Base-by-base conservation (phyloP, 2,797 vertebrate genomes). In the Onychomys arenicola region DNA sequence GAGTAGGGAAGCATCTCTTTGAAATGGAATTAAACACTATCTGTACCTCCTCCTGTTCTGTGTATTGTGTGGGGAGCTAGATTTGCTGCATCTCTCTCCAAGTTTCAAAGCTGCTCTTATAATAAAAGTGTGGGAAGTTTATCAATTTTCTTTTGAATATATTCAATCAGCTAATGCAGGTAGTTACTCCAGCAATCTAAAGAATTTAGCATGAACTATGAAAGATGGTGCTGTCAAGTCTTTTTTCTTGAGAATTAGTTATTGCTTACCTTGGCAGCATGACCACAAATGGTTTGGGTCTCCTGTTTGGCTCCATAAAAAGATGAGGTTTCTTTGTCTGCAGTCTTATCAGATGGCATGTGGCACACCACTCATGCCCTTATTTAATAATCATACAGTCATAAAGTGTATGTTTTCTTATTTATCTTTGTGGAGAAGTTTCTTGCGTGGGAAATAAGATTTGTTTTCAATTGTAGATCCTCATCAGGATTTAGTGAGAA, bases 311-410 rank as follows among this genome's bases (percentile, higher is more conserved):
- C 43, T 93, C 21, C 29, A 55, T 46, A 27, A 43, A 19, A 40
- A 80, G 49, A 14, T 91, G 59, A 71, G 43, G 21, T 69, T 97
- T 93, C 29, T 67, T 61, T 65, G 32, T 92, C 37, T 82, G 34
- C 1, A 34, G 6, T 65, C 55, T 85, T 89, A 76, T 13, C 37
- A 69, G 46, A 73, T 94, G 73, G n/a, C 16, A 27, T 81, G 17
- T 90, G 81, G 52, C 67, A 8, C 1, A 0, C 32, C 32, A 43
- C 14, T 86, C 32, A 76, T 83, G 13, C 69, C 75, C 43, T 63
- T 34, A 49, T 40, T 90, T 46, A 87, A n/a, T 65, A 67, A 63
- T 75, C 69, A 83, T 61, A 78, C 40, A 69, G 1, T 65, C 29
- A 65, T 82, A 40, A 93, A 91, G 91, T 67, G 11, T 73, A 59